These are phyloP conservation scores for Pluvianellus socialis DNA, from an alignment of 2,113 vertebrate genomes.

Conservation along the genomic window DNA sequence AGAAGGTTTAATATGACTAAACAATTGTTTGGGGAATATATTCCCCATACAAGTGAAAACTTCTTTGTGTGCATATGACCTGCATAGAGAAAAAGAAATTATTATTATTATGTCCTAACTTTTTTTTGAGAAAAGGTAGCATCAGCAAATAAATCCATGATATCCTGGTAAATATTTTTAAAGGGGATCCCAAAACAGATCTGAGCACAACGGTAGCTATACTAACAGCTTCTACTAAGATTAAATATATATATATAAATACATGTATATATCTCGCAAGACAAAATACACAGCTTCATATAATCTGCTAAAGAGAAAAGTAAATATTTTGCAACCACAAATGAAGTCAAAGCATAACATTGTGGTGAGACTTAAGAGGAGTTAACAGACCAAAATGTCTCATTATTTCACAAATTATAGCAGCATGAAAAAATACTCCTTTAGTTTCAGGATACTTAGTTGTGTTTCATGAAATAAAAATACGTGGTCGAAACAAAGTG, in stretches of 20 bases:
- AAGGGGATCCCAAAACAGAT: slow-evolving; percentile 1
- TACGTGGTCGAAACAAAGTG: background rate
- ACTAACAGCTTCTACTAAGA: slow-evolving; percentile 14
- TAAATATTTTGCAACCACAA: slow-evolving; percentile 66
- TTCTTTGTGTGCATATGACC: background rate
- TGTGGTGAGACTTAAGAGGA: slow-evolving; percentile 65
- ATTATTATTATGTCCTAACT: background rate
- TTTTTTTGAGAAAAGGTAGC: background rate
- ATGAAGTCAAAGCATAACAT: slow-evolving; percentile 58
- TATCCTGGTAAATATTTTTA: background rate
- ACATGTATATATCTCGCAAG: slow-evolving; percentile 34
- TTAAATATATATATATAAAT: slow-evolving; percentile 14
- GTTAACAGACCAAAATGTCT: slow-evolving; percentile 55
- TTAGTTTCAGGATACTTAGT: slow-evolving; percentile 44
- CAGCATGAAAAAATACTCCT: slow-evolving; percentile 38
- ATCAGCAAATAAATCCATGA: background rate
- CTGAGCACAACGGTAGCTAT: slow-evolving; percentile 9
- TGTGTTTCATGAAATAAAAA: slow-evolving; percentile 34
- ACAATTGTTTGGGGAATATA: background rate
- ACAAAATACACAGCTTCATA: slow-evolving; percentile 60
- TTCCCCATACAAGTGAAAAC: background rate
- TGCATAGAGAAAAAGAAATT: background rate
- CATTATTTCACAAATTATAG: slow-evolving; percentile 63
- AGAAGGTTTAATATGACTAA: background rate
- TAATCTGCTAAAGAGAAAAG: slow-evolving; percentile 66